Conservation (phyloP, 2,113 vertebrate species). For the Mionectes macconnelli region DNA sequence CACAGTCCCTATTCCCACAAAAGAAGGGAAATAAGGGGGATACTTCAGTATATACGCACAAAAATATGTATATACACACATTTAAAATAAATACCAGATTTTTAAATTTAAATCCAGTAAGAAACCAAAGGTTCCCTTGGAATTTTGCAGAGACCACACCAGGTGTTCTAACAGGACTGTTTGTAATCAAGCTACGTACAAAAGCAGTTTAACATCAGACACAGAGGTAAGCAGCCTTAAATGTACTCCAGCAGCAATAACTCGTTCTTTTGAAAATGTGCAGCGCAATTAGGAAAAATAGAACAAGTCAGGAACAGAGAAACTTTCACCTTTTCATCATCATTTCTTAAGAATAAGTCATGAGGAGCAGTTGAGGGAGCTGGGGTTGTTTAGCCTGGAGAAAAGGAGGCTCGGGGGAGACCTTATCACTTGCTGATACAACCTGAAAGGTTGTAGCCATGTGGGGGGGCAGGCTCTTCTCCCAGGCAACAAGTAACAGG, state of each 20-base stretch:
- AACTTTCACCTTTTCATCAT: neutral
- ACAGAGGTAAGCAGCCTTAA: neutral
- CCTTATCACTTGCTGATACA: neutral
- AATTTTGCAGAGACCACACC: neutral
- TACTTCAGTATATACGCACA: neutral
- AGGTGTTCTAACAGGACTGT: neutral
- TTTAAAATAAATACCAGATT: neutral
- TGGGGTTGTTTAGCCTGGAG: neutral
- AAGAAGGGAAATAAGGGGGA: neutral
- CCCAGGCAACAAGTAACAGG: neutral
- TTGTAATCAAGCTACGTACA: neutral
- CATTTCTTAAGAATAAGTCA: neutral
- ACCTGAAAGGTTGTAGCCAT: neutral
- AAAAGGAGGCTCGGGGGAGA: neutral
- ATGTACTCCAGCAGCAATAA: neutral
- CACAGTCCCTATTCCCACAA: neutral
- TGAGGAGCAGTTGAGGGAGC: neutral
- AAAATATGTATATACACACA: neutral
- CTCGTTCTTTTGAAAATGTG: neutral
- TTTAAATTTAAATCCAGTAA: neutral
- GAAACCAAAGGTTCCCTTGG: neutral
- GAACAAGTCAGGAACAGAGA: neutral
- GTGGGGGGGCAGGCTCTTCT: fast-evolving
- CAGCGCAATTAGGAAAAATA: neutral
- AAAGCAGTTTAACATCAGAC: neutral